phyloP scores from a whole-genome alignment of 1,140 invertebrate genomes.

The Drosophila dunni region DNA sequence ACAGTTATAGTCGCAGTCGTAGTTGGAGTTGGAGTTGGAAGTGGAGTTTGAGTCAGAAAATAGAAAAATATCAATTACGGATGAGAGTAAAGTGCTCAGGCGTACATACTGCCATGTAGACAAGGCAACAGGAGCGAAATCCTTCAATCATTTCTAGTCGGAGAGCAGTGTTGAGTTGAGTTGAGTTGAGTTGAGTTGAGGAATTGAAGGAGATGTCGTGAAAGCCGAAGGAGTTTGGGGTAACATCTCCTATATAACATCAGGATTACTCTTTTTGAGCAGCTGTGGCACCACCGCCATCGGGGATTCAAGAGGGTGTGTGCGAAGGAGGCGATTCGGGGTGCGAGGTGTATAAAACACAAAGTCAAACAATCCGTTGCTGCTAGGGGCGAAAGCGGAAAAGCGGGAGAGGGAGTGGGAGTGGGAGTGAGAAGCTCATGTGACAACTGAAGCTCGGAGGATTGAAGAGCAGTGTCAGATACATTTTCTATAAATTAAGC shows the following conservation, averaged over 20 bases:
- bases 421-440: slow-evolving; percentile 17
- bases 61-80: slow-evolving; percentile 80
- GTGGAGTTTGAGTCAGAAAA: slow-evolving; percentile 41
- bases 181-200: not conserved
- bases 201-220: not conserved
- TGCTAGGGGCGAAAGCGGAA: slow-evolving; percentile 21
- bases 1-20: not conserved
- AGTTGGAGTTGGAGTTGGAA: slow-evolving; percentile 21
- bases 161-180: slow-evolving; percentile 18
- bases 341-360: slow-evolving; percentile 19
- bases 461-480: slow-evolving; percentile 51
- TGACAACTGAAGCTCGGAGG: slow-evolving; percentile 38
- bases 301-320: slow-evolving; percentile 24
- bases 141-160: slow-evolving; percentile 76
- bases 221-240: not conserved
- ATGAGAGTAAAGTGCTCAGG: slow-evolving; percentile 68
- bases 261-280: slow-evolving; percentile 41
- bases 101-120: slow-evolving; percentile 9
- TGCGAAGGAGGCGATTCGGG: too few relatives aligned
- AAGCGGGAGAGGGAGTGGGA: not conserved
- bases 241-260: slow-evolving; percentile 36
- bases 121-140: slow-evolving; percentile 53
- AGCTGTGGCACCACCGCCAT: slow-evolving; percentile 36
- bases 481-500: slow-evolving; percentile 78
- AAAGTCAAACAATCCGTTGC: slow-evolving; percentile 19